Evolutionary conservation across 2,113 vertebrate genomes (phyloP).

Genomic region (Triplophysa tibetana): DNA sequence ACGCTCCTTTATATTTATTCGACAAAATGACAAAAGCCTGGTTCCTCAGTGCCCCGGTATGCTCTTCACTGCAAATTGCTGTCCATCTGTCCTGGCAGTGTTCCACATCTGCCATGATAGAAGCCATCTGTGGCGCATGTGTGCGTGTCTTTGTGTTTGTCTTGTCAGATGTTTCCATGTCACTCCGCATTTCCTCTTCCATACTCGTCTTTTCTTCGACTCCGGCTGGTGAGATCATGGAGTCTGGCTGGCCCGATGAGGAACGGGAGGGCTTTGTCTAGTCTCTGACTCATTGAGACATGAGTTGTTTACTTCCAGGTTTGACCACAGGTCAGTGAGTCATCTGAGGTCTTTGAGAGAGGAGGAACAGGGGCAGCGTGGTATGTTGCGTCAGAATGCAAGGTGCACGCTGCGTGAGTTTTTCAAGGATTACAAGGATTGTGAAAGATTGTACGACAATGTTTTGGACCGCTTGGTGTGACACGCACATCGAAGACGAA

Average conservation of each 20-base stretch:
- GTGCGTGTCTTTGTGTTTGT: conserved; percentile 30
- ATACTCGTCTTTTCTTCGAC: not conserved
- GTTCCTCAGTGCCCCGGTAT: conserved; percentile 37
- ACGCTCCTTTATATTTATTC: conserved; percentile 20
- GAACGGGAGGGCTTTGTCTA: not conserved
- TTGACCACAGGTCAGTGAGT: not conserved
- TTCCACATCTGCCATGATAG: conserved; percentile 52
- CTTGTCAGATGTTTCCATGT: conserved; percentile 30
- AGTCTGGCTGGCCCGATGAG: conserved; percentile 16
- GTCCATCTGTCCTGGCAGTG: conserved; percentile 56
- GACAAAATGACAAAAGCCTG: conserved; percentile 41
- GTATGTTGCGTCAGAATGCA: not conserved
- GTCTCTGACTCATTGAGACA: conserved; percentile 11
- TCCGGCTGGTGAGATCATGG: conserved; percentile 35
- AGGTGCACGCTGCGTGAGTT: no score
- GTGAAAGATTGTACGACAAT: no score
- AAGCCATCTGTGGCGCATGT: conserved; percentile 48
- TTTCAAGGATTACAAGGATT: no score
- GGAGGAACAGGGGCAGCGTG: not conserved
- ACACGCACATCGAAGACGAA: no score
- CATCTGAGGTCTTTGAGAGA: not conserved
- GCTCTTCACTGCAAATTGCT: conserved; percentile 50
- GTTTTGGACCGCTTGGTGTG: no score
- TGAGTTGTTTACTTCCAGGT: conserved; percentile 2
- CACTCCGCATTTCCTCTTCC: conserved; percentile 10